Evolutionary conservation across 2,113 vertebrate species (phyloP).

Genomic region (Colistium nudipinnis): DNA sequence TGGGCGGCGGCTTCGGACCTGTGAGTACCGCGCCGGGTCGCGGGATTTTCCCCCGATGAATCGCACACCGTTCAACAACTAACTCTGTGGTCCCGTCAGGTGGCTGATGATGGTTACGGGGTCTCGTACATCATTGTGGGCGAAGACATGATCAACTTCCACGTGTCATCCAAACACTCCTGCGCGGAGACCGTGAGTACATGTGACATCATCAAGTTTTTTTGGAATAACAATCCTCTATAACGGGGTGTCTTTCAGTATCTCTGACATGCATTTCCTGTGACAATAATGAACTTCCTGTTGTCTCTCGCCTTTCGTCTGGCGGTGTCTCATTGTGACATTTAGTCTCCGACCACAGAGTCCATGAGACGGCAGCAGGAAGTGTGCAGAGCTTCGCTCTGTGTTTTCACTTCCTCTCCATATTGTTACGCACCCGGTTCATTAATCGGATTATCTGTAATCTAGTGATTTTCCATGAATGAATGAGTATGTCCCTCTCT

Average conservation of each 20-base stretch:
- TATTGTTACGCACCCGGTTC: not conserved
- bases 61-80: too few species aligned
- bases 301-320: too few species aligned
- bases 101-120: conserved; percentile 89
- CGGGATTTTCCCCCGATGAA: too few species aligned
- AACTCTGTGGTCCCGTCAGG: conserved; percentile 68
- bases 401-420: conserved; percentile 7
- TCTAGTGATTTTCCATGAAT: too few species aligned
- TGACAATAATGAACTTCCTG: too few species aligned
- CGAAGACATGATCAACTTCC: conserved; percentile 88
- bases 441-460: too few species aligned
- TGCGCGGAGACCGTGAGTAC: conserved; percentile 85
- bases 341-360: not conserved
- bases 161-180: conserved; percentile 88
- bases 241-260: too few species aligned
- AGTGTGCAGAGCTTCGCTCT: not conserved
- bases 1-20: conserved; percentile 91
- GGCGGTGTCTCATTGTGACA: too few species aligned
- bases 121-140: conserved; percentile 91
- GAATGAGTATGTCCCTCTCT: not conserved
- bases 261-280: too few species aligned
- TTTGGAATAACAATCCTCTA: too few species aligned
- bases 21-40: conserved; percentile 81
- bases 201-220: too few species aligned
- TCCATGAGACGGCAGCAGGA: not conserved